Percentiles rank a stretch among this genome's conserved stretches.
phyloP scores from a whole-genome alignment of 53 echinoderm and acorn worm genomes.

The Paracentrotus lividus region DNA sequence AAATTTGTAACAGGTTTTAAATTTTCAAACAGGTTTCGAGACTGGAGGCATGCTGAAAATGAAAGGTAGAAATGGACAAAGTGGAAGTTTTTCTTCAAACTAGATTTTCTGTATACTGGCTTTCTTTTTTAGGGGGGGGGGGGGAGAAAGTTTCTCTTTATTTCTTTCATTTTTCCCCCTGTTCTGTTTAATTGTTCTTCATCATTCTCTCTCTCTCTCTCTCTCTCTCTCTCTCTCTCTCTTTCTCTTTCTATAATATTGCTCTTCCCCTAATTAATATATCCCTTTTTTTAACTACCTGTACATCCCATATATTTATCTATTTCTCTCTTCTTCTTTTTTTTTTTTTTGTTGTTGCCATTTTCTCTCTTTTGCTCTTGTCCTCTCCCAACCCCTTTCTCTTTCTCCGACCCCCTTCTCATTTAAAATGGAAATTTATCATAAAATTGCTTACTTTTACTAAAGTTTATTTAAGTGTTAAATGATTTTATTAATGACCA shows the following conservation, averaged over 20 bases:
- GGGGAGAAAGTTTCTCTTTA: background rate
- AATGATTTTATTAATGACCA: no score
- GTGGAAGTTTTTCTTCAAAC: background rate
- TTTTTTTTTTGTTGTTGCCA: no score
- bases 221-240: background rate
- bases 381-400: no score
- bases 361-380: no score
- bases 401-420: background rate
- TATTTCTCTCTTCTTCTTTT: background rate
- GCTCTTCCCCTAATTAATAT: no score
- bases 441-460: no score
- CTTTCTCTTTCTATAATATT: background rate
- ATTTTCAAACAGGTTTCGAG: background rate
- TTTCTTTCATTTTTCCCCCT: background rate
- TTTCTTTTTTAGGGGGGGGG: background rate
- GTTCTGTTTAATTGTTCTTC: background rate
- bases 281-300: no score
- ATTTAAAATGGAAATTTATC: no score
- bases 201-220: background rate
- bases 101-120: background rate
- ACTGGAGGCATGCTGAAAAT: conserved; percentile 9
- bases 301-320: background rate
- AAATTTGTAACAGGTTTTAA: conserved; percentile 44
- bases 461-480: no score
- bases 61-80: background rate